phyloP scores from a whole-genome alignment of 2,888 invertebrate species.

The Cheilosia vernalis region DNA sequence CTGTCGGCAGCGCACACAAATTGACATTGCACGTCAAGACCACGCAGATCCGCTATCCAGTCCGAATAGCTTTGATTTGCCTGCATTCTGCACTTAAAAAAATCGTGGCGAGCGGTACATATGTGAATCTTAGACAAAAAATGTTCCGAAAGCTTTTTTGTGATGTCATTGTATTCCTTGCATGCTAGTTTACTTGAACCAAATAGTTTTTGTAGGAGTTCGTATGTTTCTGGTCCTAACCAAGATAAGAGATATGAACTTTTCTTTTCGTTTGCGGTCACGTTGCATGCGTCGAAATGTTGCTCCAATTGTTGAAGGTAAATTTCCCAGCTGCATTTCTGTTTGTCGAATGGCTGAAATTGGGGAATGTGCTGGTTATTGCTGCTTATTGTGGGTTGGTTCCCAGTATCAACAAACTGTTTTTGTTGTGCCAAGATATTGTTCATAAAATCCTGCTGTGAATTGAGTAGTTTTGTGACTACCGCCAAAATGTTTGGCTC shows the following conservation, averaged over 20 bases:
- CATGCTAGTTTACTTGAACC: constrained; percentile 40
- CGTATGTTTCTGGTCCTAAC: background rate
- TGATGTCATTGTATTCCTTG: constrained; percentile 6
- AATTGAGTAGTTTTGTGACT: no score
- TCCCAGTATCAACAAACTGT: background rate
- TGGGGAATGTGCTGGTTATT: background rate
- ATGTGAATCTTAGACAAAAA: constrained; percentile 46
- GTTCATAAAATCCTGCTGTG: no score
- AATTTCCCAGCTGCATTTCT: background rate
- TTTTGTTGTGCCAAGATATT: no score
- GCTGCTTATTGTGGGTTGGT: background rate
- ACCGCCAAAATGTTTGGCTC: no score
- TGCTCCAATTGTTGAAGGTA: background rate
- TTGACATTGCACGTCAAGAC: constrained; percentile 63
- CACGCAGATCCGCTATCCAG: constrained; percentile 70
- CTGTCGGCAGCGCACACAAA: constrained; percentile 53
- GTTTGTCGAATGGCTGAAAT: background rate
- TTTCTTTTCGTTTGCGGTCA: background rate
- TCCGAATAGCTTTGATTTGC: constrained; percentile 51
- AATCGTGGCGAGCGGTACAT: constrained; percentile 65
- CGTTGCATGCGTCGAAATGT: background rate
- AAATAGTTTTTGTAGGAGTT: constrained; percentile 2
- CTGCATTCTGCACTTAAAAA: constrained; percentile 64
- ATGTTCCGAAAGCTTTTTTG: constrained; percentile 54
- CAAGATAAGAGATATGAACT: background rate